Conservation (phyloP, 2,797 vertebrate species). For the Tenualosa thibaudeaui region DNA sequence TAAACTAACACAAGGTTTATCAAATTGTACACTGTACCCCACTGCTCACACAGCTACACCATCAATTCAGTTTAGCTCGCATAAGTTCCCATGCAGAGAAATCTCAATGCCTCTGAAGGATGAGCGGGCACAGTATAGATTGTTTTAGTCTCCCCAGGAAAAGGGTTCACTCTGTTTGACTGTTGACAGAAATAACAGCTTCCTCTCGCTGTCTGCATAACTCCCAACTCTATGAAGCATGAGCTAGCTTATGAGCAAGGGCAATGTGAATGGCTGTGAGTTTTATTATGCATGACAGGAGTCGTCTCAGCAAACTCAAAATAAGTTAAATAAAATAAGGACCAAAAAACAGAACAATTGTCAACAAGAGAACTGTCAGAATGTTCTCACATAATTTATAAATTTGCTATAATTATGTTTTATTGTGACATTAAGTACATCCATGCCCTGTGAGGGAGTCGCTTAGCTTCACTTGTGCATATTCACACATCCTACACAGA, state of each 20-base stretch:
- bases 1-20: background rate
- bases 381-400: background rate
- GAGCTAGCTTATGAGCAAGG: background rate
- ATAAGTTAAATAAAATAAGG: background rate
- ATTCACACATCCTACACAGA: background rate
- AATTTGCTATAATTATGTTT: background rate
- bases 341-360: no score
- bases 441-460: background rate
- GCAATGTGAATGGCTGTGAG: conserved; percentile 3
- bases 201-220: conserved; percentile 15
- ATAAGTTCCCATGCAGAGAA: background rate
- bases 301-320: conserved; percentile 9
- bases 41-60: background rate
- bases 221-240: conserved; percentile 6
- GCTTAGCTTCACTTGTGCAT: background rate
- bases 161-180: conserved; percentile 17
- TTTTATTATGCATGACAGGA: background rate
- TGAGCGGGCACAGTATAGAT: background rate
- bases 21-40: background rate
- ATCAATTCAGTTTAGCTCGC: background rate
- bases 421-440: background rate
- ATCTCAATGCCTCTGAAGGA: conserved; percentile 2
- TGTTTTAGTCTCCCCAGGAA: conserved; percentile 24
- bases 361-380: background rate
- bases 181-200: conserved; percentile 16